Conservation (phyloP, 2,797 vertebrate species). For the Neopelma chrysocephalum region DNA sequence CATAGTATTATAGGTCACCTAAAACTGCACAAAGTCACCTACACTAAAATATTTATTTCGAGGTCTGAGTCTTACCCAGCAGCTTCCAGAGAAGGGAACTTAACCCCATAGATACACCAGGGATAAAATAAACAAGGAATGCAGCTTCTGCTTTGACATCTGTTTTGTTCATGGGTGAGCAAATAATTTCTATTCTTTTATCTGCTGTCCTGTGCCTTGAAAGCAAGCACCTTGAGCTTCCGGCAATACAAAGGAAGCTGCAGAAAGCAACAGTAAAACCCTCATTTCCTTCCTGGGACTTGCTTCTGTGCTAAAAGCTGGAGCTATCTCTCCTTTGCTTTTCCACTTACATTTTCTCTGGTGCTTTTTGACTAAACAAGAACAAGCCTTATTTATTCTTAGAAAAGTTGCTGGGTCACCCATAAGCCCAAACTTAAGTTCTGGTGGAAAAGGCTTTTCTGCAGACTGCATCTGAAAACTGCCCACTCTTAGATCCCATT, state of each 20-base stretch:
- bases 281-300: background rate
- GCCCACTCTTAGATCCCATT: constrained; percentile 3
- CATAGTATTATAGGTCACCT: background rate
- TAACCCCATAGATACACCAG: background rate
- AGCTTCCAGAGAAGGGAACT: background rate
- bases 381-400: background rate
- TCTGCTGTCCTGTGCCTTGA: background rate
- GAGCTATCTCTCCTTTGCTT: background rate
- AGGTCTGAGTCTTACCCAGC: background rate
- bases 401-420: constrained; percentile 8
- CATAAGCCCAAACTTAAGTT: background rate
- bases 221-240: background rate
- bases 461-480: constrained; percentile 9
- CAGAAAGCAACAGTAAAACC: background rate
- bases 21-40: background rate
- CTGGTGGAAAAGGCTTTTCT: background rate
- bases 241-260: background rate
- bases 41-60: background rate
- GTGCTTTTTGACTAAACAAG: background rate
- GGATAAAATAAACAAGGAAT: background rate
- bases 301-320: background rate
- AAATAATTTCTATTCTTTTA: background rate
- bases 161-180: background rate
- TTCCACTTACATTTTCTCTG: background rate
- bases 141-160: background rate